A percentile compares a stretch with the other conserved stretches of the same genome.
These are phyloP conservation scores for Melanotaenia maccullochi DNA, from an alignment of 2,797 vertebrate species.

Conservation along the genomic window DNA sequence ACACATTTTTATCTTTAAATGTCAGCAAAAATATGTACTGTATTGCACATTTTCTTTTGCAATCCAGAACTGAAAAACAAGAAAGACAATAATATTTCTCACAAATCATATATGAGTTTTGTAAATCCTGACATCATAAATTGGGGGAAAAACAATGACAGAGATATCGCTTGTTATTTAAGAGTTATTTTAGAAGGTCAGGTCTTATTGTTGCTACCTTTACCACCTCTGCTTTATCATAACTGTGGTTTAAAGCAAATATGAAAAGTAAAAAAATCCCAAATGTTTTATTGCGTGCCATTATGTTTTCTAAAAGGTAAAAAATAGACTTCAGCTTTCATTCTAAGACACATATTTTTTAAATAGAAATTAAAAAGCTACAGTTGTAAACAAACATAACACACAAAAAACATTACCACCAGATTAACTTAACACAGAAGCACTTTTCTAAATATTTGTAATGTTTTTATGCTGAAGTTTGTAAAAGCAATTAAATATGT, in stretches of 20 bases:
- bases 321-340: too few relatives aligned
- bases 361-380: too few relatives aligned
- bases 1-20: slow-evolving; percentile 19
- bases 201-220: neutral
- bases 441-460: neutral
- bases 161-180: neutral
- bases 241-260: too few relatives aligned
- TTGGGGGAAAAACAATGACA: neutral
- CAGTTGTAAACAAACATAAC: neutral
- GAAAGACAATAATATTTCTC: neutral
- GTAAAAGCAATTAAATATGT: too few relatives aligned
- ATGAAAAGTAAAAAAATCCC: too few relatives aligned
- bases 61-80: neutral
- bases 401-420: neutral
- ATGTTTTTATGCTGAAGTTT: neutral
- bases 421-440: neutral
- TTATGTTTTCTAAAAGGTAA: too few relatives aligned
- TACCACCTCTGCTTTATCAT: neutral
- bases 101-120: neutral
- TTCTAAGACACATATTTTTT: too few relatives aligned
- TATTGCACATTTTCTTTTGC: slow-evolving; percentile 2
- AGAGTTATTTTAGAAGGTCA: neutral
- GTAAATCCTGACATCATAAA: neutral
- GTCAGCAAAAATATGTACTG: neutral
- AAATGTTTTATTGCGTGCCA: too few relatives aligned